Base-by-base conservation (phyloP, 2,797 vertebrate species). In the Danio jaintianensis region DNA sequence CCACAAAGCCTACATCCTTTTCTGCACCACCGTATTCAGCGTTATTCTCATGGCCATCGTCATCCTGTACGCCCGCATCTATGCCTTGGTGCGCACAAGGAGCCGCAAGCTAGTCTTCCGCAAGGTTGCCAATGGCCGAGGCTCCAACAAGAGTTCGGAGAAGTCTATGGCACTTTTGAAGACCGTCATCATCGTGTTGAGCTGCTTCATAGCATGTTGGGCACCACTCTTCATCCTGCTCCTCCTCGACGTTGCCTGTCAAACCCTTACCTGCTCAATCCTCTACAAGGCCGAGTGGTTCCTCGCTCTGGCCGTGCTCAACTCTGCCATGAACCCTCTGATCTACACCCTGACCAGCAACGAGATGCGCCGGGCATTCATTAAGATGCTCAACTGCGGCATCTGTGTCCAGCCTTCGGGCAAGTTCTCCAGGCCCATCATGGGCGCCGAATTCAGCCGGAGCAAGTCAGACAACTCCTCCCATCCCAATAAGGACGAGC, bases 301-400 rank as follows among this genome's bases (percentile, higher is more conserved):
- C 89, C 91, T 99, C 87, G 96, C 97, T 0, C 83, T 99, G 83
- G 98, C 98, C 0, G 98, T 99, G 84, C 95, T 99, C 83, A 99
- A 99, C 89, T 99, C 98, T 0, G 98, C 96, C 85, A 98, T 96
- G 71, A 99, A 99, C 89, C 98, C 98, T 7, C 94, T 99, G 85
- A 98, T 99, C 87, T 99, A 99, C 90, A 99, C 98, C 0, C 90
- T 98, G 79, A 98, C 97, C 86, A 99, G 96, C 93, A 97, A 98
- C 78, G 98, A 99, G 92, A 99, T 99, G 97, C 93, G 98, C 4
- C 91, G 95, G 6, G 98, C 97, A 16, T 99, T 99, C 91, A 89
- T 96, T 80, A 95, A 95, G 83, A 98, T 97, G 82, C 86, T 98
- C 80, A 93, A 95, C 79, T 98, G 97, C 84, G 93, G 92, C 7